Base-by-base conservation (phyloP, 2,113 vertebrate species). In the Ictalurus punctatus region DNA sequence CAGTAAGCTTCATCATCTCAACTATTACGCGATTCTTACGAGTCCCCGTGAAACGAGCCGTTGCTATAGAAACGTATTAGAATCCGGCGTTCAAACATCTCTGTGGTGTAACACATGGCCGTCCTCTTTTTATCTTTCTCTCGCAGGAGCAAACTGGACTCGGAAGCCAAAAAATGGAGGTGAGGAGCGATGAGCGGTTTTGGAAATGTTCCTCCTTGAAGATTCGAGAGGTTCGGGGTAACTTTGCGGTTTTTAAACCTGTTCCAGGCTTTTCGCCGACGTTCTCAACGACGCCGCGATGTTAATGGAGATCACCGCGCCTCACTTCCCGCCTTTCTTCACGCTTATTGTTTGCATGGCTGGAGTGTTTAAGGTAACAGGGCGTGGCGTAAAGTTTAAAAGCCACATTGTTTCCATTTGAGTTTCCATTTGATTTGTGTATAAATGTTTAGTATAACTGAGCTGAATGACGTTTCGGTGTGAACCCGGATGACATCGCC, bases 101-200 rank as follows among this genome's bases (percentile, higher is more conserved):
- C 6, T 58, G 14, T 13, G 44, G 1, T 14, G 3, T 44, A n/a
- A 78, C 44, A 79, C 58, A 25, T 27, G 61, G 13, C 6, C 37
- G 2, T 37, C n/a, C 56, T 81, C 27, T 74, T 27, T 87, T 48
- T 48, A 48, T 48, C 44, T 48, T 48, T 21, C 87, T 8, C 90
- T 56, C 92, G 37, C 91, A 98, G 97, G 94, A 97, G 91, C 93
- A 97, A 96, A 90, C 92, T 98, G 87, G 97, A 98, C 93, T 98
- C 97, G 2, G 97, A 98, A 69, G 97, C 97, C 27, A 98, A 98
- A 91, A 96, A 97, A 54, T 98, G 97, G 97, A 97, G 97, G 97
- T 98, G 83, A 37, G 23, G 14, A 23, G 2, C 6, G 83, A 82
- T 1, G 56, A 14, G 19, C 2, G 19, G 4, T 2, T 81, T 59